These are phyloP conservation scores for Campaea margaritaria DNA, from an alignment of 2,888 invertebrate species.

Conservation along the genomic window DNA sequence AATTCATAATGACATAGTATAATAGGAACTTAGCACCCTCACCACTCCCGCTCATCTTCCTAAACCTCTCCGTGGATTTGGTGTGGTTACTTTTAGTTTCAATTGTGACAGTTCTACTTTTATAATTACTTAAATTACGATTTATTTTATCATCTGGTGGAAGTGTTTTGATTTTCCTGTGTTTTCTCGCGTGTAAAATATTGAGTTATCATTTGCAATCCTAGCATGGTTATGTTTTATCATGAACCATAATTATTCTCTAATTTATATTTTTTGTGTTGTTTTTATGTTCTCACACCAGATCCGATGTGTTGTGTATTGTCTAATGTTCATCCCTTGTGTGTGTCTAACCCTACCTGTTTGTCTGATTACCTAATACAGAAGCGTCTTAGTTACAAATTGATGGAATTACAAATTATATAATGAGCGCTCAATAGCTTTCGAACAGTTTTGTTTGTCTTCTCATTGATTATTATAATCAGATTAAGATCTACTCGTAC, in stretches of 20 bases:
- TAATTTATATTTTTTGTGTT: constrained; percentile 59
- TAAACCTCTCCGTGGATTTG: constrained; percentile 84
- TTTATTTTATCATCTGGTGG: constrained; percentile 83
- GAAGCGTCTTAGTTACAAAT: constrained; percentile 70
- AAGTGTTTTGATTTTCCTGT: constrained; percentile 85
- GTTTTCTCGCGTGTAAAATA: constrained; percentile 77
- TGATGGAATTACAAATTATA: constrained; percentile 60
- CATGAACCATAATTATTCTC: constrained; percentile 63
- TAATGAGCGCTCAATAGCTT: constrained; percentile 77
- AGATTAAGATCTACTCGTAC: constrained; percentile 60
- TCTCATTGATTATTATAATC: constrained; percentile 59
- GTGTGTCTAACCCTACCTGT: constrained; percentile 91
- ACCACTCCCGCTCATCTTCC: constrained; percentile 82
- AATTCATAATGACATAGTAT: constrained; percentile 69
- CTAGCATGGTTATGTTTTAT: constrained; percentile 80
- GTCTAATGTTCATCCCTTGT: constrained; percentile 96
- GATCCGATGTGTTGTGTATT: constrained; percentile 91
- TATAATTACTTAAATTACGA: constrained; percentile 58
- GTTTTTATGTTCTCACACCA: constrained; percentile 82
- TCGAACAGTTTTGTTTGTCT: constrained; percentile 82
- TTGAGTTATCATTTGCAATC: constrained; percentile 75
- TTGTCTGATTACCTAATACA: constrained; percentile 77
- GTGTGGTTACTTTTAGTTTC: constrained; percentile 83
- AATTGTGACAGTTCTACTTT: constrained; percentile 65
- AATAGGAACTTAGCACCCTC: constrained; percentile 78